These are phyloP conservation scores for Dynastes tityus DNA, from an alignment of 2,888 invertebrate species.

Conservation along the genomic window DNA sequence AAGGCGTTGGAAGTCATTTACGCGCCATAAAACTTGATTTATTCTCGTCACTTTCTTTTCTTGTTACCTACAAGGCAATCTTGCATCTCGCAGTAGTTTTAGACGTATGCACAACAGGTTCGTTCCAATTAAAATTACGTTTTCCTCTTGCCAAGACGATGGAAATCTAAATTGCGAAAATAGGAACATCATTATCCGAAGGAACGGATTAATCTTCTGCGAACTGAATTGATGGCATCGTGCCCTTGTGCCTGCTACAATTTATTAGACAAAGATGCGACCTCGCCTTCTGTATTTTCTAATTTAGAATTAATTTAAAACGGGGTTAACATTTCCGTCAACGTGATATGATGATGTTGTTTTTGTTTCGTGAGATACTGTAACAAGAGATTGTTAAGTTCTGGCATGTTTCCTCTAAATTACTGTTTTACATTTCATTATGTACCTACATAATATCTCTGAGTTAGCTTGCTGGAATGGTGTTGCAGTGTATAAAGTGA, in stretches of 20 bases:
- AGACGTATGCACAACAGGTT: not conserved
- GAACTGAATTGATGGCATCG: slow-evolving; percentile 12
- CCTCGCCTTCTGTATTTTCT: slow-evolving; percentile 3
- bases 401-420: not conserved
- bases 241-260: not conserved
- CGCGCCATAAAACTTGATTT: too few species aligned
- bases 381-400: not conserved
- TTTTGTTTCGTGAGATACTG: slow-evolving; percentile 12
- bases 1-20: too few species aligned
- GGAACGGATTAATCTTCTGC: slow-evolving; percentile 12
- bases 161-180: slow-evolving; percentile 6
- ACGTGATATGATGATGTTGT: not conserved
- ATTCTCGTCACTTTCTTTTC: too few species aligned
- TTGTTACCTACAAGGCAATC: too few species aligned
- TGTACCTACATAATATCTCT: not conserved
- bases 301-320: slow-evolving; percentile 20
- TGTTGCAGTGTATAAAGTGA: too few species aligned
- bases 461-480: not conserved
- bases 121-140: slow-evolving; percentile 8
- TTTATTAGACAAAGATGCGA: not conserved
- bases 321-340: slow-evolving; percentile 13
- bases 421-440: slow-evolving; percentile 3
- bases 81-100: too few species aligned
- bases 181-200: slow-evolving; percentile 11
- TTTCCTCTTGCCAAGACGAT: not conserved